Evolutionary conservation across 2,888 invertebrate genomes (phyloP), one percentile per base, ranked within the genome.

Genomic region (Idaea dimidiata): DNA sequence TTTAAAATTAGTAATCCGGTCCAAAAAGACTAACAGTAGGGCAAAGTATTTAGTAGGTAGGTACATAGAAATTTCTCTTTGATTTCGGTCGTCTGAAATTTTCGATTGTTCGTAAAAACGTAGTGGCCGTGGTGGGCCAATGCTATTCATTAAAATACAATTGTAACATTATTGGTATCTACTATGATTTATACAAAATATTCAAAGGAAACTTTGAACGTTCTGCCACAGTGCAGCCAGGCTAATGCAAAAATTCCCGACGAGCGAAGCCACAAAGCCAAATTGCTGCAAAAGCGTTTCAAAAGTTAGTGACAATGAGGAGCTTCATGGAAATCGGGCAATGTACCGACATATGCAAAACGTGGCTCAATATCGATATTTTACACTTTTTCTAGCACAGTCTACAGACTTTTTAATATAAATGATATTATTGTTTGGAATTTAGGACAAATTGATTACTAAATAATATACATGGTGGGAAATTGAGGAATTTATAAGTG

Each of bases 221-320:
- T 14, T 61, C 6, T 43, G 33, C 16, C 58, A n/a, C 61, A 62
- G 32, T 32, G 58, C 17, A 63, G 62, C 54, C 33, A 16, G 59
- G 57, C 43, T 62, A 78, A 76, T 81, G 79, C 77, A 79, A 82
- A 83, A 83, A 83, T 81, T 81, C 77, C 78, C 66, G 66, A 68
- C 66, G 68, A 70, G 68, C 65, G 68, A 70, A 67, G 73, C 75
- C 80, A 81, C 81, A 83, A 83, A 84, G 83, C 77, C 72, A 79
- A 83, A 84, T 84, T 79, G 79, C 76, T 80, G 43, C 43, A 43
- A 43, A 75, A 80, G 75, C 76, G 74, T 73, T 72, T 76, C 76
- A 74, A 77, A 82, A 79, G 78, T 77, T 78, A 74, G 72, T 66
- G 68, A 70, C 71, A 69, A 67, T 77, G 77, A 73, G 74, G 75